These are phyloP conservation scores for Tokudaia tokunoshimensis DNA, from an alignment of 2,797 vertebrate species.

Conservation along the genomic window DNA sequence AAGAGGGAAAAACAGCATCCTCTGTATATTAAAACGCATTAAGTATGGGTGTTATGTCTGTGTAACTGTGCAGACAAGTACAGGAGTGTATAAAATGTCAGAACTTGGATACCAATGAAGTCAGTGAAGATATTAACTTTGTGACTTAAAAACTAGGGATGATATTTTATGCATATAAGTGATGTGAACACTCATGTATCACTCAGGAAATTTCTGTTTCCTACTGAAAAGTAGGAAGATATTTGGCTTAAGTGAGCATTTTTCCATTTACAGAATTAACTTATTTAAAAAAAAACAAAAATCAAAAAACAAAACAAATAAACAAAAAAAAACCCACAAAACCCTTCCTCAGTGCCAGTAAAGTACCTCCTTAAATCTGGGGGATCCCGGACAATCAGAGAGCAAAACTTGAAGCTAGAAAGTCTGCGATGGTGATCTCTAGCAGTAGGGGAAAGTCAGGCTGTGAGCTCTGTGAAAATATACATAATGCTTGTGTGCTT, in stretches of 20 bases:
- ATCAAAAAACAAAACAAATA: not conserved
- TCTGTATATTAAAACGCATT: not conserved
- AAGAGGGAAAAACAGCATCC: conserved; percentile 6
- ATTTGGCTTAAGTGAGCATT: not conserved
- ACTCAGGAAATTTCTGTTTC: not conserved
- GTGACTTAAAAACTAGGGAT: not conserved
- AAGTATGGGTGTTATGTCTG: not conserved
- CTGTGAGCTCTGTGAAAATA: not conserved
- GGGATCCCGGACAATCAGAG: not conserved
- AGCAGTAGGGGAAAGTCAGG: not conserved
- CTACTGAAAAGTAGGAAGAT: not conserved
- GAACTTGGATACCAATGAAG: not conserved
- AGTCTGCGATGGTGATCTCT: not conserved
- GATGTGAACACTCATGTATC: not conserved
- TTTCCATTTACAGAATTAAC: not conserved
- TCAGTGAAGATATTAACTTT: conserved; percentile 1
- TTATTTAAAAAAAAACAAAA: not conserved
- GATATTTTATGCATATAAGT: conserved; percentile 2
- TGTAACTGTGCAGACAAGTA: too few relatives aligned
- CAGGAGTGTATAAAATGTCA: too few relatives aligned
- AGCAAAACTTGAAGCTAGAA: not conserved
- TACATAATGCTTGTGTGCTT: not conserved
- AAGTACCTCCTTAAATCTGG: not conserved
- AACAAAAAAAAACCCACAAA: not conserved
- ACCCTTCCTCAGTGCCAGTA: not conserved